Conservation (phyloP, 2,888 invertebrate species). For the Unio delphinus region DNA sequence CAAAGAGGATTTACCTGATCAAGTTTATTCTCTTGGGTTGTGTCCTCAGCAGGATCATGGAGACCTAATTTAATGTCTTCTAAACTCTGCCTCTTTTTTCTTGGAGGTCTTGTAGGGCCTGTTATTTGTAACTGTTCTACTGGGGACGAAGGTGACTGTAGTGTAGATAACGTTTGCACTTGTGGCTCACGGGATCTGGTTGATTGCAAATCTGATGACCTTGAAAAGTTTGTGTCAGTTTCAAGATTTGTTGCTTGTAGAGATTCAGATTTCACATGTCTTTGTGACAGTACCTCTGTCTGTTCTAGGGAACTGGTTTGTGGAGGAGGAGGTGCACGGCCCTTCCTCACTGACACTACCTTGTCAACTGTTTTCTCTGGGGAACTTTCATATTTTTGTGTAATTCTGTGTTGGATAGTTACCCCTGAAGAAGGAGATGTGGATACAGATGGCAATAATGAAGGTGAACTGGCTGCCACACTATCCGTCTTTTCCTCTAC, state of each 20-base stretch:
- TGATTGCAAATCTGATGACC: conserved; percentile 1
- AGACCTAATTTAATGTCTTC: conserved; percentile 30
- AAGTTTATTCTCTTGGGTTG: too few species aligned
- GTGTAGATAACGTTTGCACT: conserved; percentile 3
- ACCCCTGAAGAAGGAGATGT: too few species aligned
- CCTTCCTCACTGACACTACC: neutral
- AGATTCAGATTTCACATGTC: too few species aligned
- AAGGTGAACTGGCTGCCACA: too few species aligned
- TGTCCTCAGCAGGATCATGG: conserved; percentile 9
- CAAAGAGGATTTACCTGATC: too few species aligned
- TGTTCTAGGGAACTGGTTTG: neutral
- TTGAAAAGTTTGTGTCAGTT: too few species aligned
- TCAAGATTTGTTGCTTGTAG: too few species aligned
- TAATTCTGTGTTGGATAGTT: too few species aligned
- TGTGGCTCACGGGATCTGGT: conserved; percentile 17
- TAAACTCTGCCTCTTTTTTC: conserved; percentile 29
- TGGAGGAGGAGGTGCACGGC: conserved; percentile 6
- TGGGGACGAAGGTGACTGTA: conserved; percentile 3
- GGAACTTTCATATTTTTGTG: too few species aligned
- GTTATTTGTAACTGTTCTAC: conserved; percentile 10
- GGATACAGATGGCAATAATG: too few species aligned
- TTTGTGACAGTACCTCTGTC: neutral
- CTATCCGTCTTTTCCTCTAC: neutral
- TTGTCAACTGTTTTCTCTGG: too few species aligned
- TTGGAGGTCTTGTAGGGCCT: conserved; percentile 33